A percentile compares a stretch with the other conserved stretches of the same genome.
phyloP scores from a whole-genome alignment of 2,113 vertebrate genomes.

The Ageneiosus marmoratus region DNA sequence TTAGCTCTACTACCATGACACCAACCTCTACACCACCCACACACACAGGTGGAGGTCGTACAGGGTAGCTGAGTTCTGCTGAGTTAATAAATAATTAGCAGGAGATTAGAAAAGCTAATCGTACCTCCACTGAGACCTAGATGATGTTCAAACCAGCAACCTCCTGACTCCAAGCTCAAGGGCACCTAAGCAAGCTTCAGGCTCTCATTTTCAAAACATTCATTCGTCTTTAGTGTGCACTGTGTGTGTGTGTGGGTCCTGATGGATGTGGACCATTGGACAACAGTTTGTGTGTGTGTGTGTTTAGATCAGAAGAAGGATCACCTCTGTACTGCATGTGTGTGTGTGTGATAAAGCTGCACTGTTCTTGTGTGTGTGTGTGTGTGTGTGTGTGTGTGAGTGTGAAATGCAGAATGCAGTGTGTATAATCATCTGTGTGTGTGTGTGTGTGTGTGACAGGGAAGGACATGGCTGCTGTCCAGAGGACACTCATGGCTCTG shows the following conservation, averaged over 20 bases:
- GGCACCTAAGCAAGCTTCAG: neutral
- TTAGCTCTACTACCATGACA: too few relatives aligned
- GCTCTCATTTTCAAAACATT: too few relatives aligned
- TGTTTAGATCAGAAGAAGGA: neutral
- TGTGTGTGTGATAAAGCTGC: neutral
- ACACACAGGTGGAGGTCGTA: too few relatives aligned
- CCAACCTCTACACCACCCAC: too few relatives aligned
- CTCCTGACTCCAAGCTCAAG: neutral
- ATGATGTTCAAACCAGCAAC: neutral
- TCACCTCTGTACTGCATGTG: neutral
- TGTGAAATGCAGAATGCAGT: neutral
- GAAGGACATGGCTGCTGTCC: constrained; percentile 85
- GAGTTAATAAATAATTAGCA: too few relatives aligned
- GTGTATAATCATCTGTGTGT: neutral
- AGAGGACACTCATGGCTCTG: constrained; percentile 83
- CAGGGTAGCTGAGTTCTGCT: too few relatives aligned
- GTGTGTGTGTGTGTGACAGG: constrained; percentile 62
- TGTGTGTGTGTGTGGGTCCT: neutral
- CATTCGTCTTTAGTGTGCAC: neutral
- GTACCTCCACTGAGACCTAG: too few relatives aligned
- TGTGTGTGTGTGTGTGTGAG: neutral
- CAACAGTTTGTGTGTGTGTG: neutral
- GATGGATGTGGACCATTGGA: neutral
- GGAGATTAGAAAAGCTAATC: too few relatives aligned
- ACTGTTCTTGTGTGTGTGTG: neutral